Evolutionary conservation across 2,888 invertebrate genomes (phyloP), one percentile per base, ranked within the genome.

Genomic region (Drosophila paracracens): DNA sequence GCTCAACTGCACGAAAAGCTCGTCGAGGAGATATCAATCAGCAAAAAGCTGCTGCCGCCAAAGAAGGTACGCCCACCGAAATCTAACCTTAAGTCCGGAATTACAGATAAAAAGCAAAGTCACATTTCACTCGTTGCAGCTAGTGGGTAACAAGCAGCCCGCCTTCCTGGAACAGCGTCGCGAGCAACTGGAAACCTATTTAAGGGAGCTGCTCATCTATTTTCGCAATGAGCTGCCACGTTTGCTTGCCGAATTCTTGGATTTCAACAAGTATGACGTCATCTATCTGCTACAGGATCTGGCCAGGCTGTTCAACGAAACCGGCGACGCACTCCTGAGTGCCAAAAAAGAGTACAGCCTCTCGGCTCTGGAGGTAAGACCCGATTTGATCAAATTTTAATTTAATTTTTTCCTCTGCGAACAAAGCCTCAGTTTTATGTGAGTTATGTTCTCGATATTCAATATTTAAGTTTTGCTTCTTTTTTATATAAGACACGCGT

Each of bases 231-330:
- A 96, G 2, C 95, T 98, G 95, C 98, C 98, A 0, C 94, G 95
- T 75, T 95, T 95, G 70, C 94, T 98, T 81, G 96, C 97, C 1
- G 94, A 96, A 73, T 99, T 99, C 94, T 94, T 99, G 69, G 96
- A 98, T 90, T 96, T 99, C 85, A 96, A 97, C 91, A 94, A 96
- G 84, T 99, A 98, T 93, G 99, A 99, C 93, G 96, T 98, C 82
- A 96, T 96, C 89, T 98, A 97, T 91, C 93, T 99, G 80, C 84
- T 92, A 21, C 97, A 97, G 94, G 96, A 96, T 91, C 94, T 98
- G 92, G 97, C 98, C 0, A 94, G 96, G 81, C 95, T 95, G 76
- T 95, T 97, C 86, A 97, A 95, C 92, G 94, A 95, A 73, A 96
- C 96, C 93, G 97, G 97, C 16, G 97, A 97, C 91, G 94, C 94